Conservation (phyloP, 2,888 invertebrate species). For the Agriopis aurantiaria region DNA sequence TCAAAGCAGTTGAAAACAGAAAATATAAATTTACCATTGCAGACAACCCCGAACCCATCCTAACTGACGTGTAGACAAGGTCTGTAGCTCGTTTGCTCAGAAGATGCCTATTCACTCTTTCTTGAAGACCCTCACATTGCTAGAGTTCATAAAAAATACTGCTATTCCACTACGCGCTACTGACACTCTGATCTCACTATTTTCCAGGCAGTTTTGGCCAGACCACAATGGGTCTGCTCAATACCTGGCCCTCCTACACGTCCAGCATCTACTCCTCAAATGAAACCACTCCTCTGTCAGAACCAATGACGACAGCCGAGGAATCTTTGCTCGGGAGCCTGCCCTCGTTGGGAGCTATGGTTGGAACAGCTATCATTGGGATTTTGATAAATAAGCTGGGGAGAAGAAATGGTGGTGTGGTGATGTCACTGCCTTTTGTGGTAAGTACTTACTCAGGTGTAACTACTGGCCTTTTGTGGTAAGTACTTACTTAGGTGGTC, state of each 20-base stretch:
- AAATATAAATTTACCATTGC: no score
- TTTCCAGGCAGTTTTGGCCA: conserved; percentile 65
- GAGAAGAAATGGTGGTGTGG: conserved; percentile 81
- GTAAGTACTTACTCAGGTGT: conserved; percentile 46
- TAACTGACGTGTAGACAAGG: no score
- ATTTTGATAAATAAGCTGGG: conserved; percentile 80
- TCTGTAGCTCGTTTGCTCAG: no score
- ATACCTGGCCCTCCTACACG: conserved; percentile 88
- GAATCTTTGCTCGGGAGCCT: conserved; percentile 85
- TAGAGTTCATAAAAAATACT: no score
- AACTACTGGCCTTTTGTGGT: no score
- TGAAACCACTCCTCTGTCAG: conserved; percentile 70
- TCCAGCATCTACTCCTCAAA: conserved; percentile 71
- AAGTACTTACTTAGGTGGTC: no score
- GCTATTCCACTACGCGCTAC: background rate
- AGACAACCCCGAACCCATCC: no score
- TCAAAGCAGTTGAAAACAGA: no score
- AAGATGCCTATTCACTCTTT: no score
- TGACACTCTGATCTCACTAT: background rate
- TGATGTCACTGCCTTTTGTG: conserved; percentile 82
- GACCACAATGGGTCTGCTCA: conserved; percentile 64
- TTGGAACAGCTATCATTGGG: conserved; percentile 79
- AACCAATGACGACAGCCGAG: conserved; percentile 78
- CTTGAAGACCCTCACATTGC: no score
- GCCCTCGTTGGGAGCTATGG: conserved; percentile 84